A percentile compares a stretch with the other conserved stretches of the same genome.
Conservation (phyloP, 2,888 invertebrate genomes). For the Conomelus anceps region DNA sequence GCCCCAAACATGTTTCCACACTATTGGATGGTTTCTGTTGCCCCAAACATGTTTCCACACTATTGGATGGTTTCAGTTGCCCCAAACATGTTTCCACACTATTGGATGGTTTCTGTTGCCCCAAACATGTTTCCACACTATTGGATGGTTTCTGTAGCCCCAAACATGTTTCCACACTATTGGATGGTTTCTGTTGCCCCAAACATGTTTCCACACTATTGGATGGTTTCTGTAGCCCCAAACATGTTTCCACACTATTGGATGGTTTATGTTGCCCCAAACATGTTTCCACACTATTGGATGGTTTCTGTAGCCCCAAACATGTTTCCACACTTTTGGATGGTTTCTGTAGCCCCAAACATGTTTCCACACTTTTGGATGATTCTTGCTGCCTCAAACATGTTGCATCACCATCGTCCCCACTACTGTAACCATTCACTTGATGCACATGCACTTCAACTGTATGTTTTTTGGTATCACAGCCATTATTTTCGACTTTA, state of each 20-base stretch:
- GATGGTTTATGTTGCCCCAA: background rate
- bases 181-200: background rate
- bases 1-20: background rate
- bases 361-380: background rate
- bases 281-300: background rate
- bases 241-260: background rate
- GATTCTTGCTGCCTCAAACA: background rate
- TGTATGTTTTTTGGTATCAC: background rate
- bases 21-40: background rate
- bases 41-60: background rate
- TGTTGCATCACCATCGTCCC: background rate
- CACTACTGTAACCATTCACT: background rate
- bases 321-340: background rate
- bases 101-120: background rate
- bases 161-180: too few relatives aligned
- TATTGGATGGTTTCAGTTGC: background rate
- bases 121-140: too few relatives aligned
- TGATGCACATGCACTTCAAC: background rate
- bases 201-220: background rate
- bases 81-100: background rate
- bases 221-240: background rate
- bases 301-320: background rate
- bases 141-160: background rate
- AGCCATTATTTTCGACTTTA: background rate
- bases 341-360: background rate